Conservation (phyloP, 1,140 invertebrate species). For the Drosophila malerkotliana region DNA sequence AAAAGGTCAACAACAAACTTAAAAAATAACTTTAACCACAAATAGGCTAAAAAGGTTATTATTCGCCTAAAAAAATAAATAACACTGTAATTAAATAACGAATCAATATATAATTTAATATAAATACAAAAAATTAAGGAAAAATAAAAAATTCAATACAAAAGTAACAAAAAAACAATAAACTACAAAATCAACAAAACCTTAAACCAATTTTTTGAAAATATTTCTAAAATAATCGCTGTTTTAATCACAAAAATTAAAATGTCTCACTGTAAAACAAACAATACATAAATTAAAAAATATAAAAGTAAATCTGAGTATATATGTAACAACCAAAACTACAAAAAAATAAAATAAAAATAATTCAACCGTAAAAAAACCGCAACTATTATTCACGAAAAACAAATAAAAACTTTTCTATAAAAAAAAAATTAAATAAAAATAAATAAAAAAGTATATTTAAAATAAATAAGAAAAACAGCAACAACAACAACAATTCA, state of each 20-base stretch:
- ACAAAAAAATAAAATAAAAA: not conserved
- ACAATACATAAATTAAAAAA: too few species aligned
- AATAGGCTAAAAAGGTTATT: too few species aligned
- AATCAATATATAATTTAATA: too few species aligned
- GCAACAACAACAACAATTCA: slow-evolving; percentile 14
- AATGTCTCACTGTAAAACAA: not conserved
- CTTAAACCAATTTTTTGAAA: not conserved
- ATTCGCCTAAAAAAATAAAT: too few species aligned
- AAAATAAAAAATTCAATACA: not conserved
- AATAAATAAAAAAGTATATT: not conserved
- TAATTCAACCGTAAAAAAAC: not conserved
- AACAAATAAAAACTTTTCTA: slow-evolving; percentile 2
- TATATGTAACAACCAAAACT: not conserved
- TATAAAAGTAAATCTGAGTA: not conserved
- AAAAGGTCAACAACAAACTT: not conserved
- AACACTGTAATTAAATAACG: not conserved
- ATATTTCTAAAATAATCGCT: not conserved
- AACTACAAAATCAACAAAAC: not conserved
- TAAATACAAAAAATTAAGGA: not conserved
- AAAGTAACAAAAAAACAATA: not conserved
- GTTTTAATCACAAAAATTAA: too few species aligned
- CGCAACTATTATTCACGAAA: not conserved
- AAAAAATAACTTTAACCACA: not conserved
- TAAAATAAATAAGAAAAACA: not conserved
- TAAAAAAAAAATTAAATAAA: not conserved